phyloP scores from a whole-genome alignment of 2,113 vertebrate genomes.

The Albula goreensis region DNA sequence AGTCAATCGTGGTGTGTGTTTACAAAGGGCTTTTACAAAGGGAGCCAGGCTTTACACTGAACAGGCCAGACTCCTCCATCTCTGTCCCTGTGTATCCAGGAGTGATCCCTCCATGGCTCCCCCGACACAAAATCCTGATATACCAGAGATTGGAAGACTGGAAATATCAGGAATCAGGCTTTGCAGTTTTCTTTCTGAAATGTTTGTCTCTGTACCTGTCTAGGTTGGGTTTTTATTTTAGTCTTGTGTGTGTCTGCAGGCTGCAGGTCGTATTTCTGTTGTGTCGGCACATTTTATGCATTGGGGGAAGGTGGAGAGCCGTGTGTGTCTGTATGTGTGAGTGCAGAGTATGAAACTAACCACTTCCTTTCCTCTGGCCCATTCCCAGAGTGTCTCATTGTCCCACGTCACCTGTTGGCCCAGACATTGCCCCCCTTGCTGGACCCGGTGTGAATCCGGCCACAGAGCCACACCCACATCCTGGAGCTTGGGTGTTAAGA shows the following conservation, averaged over 20 bases:
- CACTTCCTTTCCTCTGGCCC: conserved; percentile 27
- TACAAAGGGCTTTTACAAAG: conserved; percentile 31
- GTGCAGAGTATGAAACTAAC: conserved; percentile 2
- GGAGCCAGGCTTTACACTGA: conserved; percentile 35
- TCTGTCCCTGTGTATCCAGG: conserved; percentile 22
- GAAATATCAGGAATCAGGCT: too few species aligned
- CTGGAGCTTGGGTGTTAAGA: conserved; percentile 2
- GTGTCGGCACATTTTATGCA: conserved; percentile 32
- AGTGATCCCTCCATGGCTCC: not conserved
- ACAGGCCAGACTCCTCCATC: conserved; percentile 38
- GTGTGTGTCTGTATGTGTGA: too few species aligned
- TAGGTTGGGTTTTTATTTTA: too few species aligned
- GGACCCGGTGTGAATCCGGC: not conserved
- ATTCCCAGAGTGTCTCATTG: conserved; percentile 29
- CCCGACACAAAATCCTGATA: too few species aligned
- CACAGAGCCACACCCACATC: not conserved
- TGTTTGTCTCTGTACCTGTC: too few species aligned
- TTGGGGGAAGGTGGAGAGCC: conserved; percentile 17
- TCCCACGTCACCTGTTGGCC: conserved; percentile 19
- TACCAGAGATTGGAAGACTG: too few species aligned
- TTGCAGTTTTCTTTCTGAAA: too few species aligned
- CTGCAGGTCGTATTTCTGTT: conserved; percentile 18
- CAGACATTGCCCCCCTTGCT: conserved; percentile 22
- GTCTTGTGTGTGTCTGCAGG: not conserved
- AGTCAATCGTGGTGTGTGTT: conserved; percentile 36